Percentiles rank a stretch among this genome's conserved stretches.
These are phyloP conservation scores for Aethes cnicana DNA, from an alignment of 2,888 invertebrate species.

Conservation along the genomic window DNA sequence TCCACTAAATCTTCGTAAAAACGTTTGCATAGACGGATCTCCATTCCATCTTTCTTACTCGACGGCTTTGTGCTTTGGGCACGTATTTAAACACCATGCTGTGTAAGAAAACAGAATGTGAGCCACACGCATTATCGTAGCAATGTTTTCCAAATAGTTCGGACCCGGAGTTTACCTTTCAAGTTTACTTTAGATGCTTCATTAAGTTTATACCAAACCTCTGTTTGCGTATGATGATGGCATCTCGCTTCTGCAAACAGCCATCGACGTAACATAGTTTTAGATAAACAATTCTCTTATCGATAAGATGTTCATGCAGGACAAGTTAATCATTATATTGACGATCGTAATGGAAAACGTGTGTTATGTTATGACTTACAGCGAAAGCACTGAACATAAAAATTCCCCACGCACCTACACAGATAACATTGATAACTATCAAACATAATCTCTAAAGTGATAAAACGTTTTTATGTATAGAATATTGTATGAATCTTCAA, in stretches of 20 bases:
- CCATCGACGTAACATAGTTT: conserved; percentile 33
- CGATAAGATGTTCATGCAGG: conserved; percentile 14
- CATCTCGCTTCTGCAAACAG: conserved; percentile 41
- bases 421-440: conserved; percentile 22
- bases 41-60: no score
- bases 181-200: conserved; percentile 62
- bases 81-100: conserved; percentile 31
- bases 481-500: conserved; percentile 40
- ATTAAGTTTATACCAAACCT: conserved; percentile 61
- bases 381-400: conserved; percentile 1
- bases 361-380: not conserved
- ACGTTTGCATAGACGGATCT: no score
- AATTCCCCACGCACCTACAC: conserved; percentile 12
- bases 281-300: conserved; percentile 35
- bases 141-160: conserved; percentile 56
- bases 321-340: not conserved
- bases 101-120: conserved; percentile 46
- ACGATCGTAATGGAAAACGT: not conserved
- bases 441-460: conserved; percentile 20
- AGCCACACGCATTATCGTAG: conserved; percentile 48
- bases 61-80: conserved; percentile 11
- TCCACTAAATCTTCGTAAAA: no score
- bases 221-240: conserved; percentile 51
- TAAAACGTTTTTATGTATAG: conserved; percentile 23
- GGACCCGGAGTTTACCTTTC: conserved; percentile 44